Percentiles rank a stretch among this genome's conserved stretches.
These are phyloP conservation scores for Caenorhabditis sp. DNA, from an alignment of 2,888 invertebrate species.

Conservation along the genomic window DNA sequence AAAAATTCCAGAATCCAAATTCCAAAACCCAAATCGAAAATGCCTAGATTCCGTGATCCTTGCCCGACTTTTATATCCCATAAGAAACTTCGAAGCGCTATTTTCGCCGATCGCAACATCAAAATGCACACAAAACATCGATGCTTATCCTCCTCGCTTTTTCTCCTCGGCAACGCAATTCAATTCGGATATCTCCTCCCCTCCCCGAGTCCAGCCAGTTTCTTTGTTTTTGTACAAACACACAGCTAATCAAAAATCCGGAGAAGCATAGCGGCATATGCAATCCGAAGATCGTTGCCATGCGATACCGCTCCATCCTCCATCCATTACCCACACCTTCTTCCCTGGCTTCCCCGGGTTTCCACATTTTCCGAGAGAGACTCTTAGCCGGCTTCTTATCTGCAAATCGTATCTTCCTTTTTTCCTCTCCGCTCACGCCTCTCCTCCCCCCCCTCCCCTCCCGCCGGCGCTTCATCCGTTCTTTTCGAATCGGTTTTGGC, in stretches of 20 bases:
- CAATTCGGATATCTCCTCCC: not conserved
- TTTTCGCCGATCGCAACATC: not conserved
- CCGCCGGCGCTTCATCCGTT: constrained; percentile 34
- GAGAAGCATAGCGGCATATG: not conserved
- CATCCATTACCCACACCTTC: constrained; percentile 5
- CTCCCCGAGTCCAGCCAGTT: not conserved
- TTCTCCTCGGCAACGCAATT: too few species aligned
- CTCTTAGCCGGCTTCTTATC: constrained; percentile 32
- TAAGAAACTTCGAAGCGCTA: too few species aligned
- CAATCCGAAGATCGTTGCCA: not conserved
- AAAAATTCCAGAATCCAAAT: too few species aligned
- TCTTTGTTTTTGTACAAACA: not conserved
- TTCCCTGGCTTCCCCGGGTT: constrained; percentile 17
- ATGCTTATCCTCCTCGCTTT: too few species aligned
- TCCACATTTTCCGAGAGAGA: constrained; percentile 7
- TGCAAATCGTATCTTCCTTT: constrained; percentile 28
- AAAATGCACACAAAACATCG: not conserved
- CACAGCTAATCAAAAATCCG: constrained; percentile 8
- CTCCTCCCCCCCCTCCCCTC: not conserved
- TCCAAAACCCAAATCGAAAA: too few species aligned
- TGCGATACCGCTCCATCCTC: constrained; percentile 30
- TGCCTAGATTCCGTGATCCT: too few species aligned
- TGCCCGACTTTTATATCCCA: too few species aligned
- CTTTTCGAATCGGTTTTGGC: not conserved
- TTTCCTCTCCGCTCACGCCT: too few species aligned